Evolutionary conservation across 2,888 invertebrate species (phyloP).

Genomic region (Capitulum mitella): DNA sequence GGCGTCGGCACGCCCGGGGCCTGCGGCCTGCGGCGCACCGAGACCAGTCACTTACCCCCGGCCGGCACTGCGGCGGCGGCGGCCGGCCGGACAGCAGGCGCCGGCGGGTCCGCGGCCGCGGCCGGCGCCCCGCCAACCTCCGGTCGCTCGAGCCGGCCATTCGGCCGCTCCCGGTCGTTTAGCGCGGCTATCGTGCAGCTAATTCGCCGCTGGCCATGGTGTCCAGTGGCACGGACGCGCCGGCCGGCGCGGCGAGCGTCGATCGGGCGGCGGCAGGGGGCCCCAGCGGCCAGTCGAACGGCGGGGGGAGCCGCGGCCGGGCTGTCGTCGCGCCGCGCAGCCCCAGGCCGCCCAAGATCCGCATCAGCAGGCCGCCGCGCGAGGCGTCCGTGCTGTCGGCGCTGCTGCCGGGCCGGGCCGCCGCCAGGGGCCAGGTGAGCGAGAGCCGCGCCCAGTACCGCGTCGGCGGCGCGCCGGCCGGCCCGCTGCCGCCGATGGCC

Average conservation of each 20-base stretch:
- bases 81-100: not conserved
- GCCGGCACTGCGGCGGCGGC: not conserved
- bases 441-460: not conserved
- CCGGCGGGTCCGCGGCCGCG: not conserved
- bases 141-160: not conserved
- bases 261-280: not conserved
- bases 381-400: not conserved
- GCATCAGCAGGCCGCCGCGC: not conserved
- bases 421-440: not conserved
- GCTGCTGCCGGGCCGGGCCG: not conserved
- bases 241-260: not conserved
- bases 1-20: not conserved
- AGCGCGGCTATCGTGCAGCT: not conserved
- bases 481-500: not conserved
- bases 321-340: not conserved
- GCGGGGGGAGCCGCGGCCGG: not conserved
- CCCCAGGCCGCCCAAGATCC: constrained; percentile 4
- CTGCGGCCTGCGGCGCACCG: not conserved
- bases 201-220: not conserved
- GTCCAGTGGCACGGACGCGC: not conserved
- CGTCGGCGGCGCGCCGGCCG: not conserved
- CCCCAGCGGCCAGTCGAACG: not conserved
- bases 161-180: not conserved
- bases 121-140: not conserved
- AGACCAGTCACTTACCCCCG: not conserved